Evolutionary conservation across 2,888 invertebrate species (phyloP), one percentile per base, ranked within the genome.

Genomic region (Rhamnusium bicolor): DNA sequence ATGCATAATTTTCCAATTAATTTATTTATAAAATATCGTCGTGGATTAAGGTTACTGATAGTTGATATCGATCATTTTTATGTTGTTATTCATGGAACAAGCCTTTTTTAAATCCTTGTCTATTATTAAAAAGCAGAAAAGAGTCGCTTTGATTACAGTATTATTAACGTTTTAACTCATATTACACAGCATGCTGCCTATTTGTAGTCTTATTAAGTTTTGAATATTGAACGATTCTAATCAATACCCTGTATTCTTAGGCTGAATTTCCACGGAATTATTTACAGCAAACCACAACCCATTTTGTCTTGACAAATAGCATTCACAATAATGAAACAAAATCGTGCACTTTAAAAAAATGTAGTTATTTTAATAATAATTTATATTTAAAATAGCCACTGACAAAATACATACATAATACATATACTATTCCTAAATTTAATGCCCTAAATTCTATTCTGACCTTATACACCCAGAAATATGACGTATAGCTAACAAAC

Each of bases 91-190:
- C 61, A 27, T 18, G 16, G 61, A 61, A 46, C 29, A 16, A 61
- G 46, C 47, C 18, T 51, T 18, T n/a, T 61, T 61, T 46, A 61
- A 67, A 67, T 40, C 56, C 40, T 46, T 47, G 53, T 73, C 54
- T 49, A 71, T 73, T 73, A 73, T 75, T 75, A 71, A 75, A 71
- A 75, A 49, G 56, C 58, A 54, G 67, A 73, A 77, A 79, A 77
- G 74, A 73, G 65, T 68, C 61, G 72, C 77, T 79, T 72, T 78
- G 78, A 79, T 81, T 76, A 79, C 71, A 68, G 75, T 73, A 74
- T 81, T 79, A 80, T 80, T 78, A 80, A 66, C 79, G 79, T 78
- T 77, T 78, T 72, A 77, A 74, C 74, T 79, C 67, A 53, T 58
- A 73, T 76, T 69, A 67, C 69, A 58, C 65, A 49, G 63, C 69